Conservation (phyloP, 37 sponge, comb jelly and placozoan genomes). For the Chondrilla cf. caribensis region DNA sequence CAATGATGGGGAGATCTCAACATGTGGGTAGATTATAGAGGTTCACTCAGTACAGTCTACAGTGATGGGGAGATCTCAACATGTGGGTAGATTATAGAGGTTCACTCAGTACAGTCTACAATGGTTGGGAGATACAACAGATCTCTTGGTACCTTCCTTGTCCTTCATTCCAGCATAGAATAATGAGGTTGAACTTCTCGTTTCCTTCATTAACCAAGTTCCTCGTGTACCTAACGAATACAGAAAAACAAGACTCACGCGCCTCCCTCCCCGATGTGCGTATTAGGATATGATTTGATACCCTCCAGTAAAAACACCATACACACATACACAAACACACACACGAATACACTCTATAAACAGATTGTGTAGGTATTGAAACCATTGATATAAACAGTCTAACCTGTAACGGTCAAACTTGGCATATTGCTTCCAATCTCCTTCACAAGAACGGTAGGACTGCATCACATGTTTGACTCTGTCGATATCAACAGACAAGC, state of each 20-base stretch:
- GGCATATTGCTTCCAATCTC: constrained; percentile 64
- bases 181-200: constrained; percentile 78
- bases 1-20: no score
- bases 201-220: constrained; percentile 90
- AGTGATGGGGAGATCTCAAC: no score
- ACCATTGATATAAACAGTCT: not conserved
- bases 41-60: no score
- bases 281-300: not conserved
- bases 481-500: constrained; percentile 56
- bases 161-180: constrained; percentile 93
- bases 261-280: not conserved
- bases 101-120: no score
- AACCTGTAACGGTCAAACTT: constrained; percentile 80
- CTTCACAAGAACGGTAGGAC: constrained; percentile 51
- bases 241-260: no score
- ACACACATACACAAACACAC: not conserved
- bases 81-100: no score
- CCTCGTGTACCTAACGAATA: constrained; percentile 86
- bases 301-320: not conserved
- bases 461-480: constrained; percentile 52
- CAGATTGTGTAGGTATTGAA: not conserved
- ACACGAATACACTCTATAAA: not conserved
- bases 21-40: no score
- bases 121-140: not conserved
- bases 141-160: constrained; percentile 66